These are phyloP conservation scores for Drosophila cardini DNA, from an alignment of 1,140 invertebrate species.

Conservation along the genomic window DNA sequence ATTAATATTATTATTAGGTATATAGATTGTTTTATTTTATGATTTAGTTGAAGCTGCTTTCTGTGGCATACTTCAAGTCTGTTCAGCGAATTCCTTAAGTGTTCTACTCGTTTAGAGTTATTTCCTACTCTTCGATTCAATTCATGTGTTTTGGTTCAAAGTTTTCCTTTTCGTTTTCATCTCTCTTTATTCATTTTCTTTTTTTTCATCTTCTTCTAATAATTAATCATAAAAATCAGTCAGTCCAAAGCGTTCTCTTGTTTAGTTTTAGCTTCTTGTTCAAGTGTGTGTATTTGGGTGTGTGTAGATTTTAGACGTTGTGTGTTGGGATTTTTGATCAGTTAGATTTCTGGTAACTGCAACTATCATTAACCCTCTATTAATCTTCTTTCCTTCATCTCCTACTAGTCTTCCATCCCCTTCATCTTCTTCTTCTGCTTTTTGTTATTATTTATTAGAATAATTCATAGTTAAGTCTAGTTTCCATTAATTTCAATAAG, in stretches of 20 bases:
- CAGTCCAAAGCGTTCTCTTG: slow-evolving; percentile 68
- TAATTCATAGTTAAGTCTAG: slow-evolving; percentile 64
- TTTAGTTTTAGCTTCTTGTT: slow-evolving; percentile 38
- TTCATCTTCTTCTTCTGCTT: slow-evolving; percentile 3
- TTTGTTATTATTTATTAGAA: slow-evolving; percentile 39
- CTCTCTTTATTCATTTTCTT: neutral
- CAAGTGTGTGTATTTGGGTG: slow-evolving; percentile 31
- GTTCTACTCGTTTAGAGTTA: slow-evolving; percentile 25
- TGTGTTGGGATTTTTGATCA: slow-evolving; percentile 45
- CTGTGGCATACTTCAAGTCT: slow-evolving; percentile 55
- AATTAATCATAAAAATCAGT: slow-evolving; percentile 83
- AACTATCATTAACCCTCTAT: slow-evolving; percentile 31
- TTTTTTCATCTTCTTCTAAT: slow-evolving; percentile 26
- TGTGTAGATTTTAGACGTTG: slow-evolving; percentile 13
- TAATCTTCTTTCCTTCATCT: neutral
- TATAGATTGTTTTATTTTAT: slow-evolving; percentile 15
- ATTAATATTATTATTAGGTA: slow-evolving; percentile 28
- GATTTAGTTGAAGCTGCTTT: slow-evolving; percentile 40
- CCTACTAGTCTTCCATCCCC: slow-evolving; percentile 15
- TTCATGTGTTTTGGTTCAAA: slow-evolving; percentile 54
- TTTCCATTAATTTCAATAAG: slow-evolving; percentile 68
- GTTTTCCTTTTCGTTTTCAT: slow-evolving; percentile 26
- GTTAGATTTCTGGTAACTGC: slow-evolving; percentile 13
- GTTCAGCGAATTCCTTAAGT: slow-evolving; percentile 68
- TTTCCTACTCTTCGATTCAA: slow-evolving; percentile 11